phyloP scores from a whole-genome alignment of 2,888 invertebrate species.

The Caenorhabditis sp. region DNA sequence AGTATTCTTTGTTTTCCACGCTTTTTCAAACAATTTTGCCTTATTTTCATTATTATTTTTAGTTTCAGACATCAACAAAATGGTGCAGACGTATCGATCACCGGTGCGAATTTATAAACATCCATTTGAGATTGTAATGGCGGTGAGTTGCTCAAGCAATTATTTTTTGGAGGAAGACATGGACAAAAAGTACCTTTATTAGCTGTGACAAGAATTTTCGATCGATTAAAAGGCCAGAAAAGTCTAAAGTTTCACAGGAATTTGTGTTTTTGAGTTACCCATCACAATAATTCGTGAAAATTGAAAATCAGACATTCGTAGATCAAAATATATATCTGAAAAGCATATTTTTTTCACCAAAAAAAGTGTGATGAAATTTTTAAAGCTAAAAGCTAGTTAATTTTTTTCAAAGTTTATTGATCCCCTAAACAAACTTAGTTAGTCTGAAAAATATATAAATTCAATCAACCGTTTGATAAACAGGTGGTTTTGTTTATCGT shows the following conservation, averaged over 20 bases:
- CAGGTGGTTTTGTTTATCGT: too few species aligned
- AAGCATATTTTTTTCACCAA: too few species aligned
- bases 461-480: too few species aligned
- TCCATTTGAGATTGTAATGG: conserved; percentile 94
- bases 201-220: not conserved
- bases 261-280: not conserved
- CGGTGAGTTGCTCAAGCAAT: conserved; percentile 76
- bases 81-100: conserved; percentile 95
- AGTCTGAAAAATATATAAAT: too few species aligned
- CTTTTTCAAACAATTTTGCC: not conserved
- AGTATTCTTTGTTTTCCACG: conserved; percentile 1
- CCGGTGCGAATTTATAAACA: conserved; percentile 93
- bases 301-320: too few species aligned
- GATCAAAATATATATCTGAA: too few species aligned
- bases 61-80: too few species aligned
- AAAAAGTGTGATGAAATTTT: too few species aligned
- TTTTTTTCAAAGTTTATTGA: too few species aligned
- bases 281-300: too few species aligned
- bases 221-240: not conserved
- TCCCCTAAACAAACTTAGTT: too few species aligned
- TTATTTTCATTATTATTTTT: not conserved
- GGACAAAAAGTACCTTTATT: not conserved
- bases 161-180: not conserved
- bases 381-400: too few species aligned
- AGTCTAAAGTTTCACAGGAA: not conserved